Conservation (phyloP, 2,888 invertebrate species). For the Bugula neritina region DNA sequence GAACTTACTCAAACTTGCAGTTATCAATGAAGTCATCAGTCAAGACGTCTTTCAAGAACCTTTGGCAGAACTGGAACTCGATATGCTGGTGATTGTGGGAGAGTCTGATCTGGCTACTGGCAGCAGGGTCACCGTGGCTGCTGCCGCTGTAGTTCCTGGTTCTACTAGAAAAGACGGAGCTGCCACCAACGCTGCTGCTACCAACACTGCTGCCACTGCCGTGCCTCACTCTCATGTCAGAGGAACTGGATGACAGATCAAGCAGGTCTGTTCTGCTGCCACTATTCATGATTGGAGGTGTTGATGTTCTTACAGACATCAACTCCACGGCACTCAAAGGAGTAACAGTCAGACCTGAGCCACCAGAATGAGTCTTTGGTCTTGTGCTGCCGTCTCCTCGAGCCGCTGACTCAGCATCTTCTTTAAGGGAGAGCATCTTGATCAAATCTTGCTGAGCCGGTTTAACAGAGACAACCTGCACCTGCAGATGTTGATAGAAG, state of each 20-base stretch:
- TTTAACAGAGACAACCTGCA: background rate
- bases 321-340: background rate
- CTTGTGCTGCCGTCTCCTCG: background rate
- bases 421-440: background rate
- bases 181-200: background rate
- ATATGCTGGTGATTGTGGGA: constrained; percentile 9
- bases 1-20: constrained; percentile 2
- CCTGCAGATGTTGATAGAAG: background rate
- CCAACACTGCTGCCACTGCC: background rate
- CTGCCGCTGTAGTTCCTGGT: background rate
- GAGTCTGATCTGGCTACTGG: background rate
- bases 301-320: too few relatives aligned
- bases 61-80: background rate
- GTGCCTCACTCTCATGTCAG: background rate
- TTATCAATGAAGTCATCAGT: background rate
- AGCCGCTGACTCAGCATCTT: background rate
- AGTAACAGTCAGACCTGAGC: background rate
- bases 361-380: background rate
- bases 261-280: background rate
- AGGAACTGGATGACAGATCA: background rate
- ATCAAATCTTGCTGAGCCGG: background rate
- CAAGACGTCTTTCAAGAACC: background rate
- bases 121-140: background rate
- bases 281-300: too few relatives aligned
- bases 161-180: background rate